A percentile compares a stretch with the other conserved stretches of the same genome.
Evolutionary conservation across 2,113 vertebrate genomes (phyloP).

Genomic region (Psettodes erumei): DNA sequence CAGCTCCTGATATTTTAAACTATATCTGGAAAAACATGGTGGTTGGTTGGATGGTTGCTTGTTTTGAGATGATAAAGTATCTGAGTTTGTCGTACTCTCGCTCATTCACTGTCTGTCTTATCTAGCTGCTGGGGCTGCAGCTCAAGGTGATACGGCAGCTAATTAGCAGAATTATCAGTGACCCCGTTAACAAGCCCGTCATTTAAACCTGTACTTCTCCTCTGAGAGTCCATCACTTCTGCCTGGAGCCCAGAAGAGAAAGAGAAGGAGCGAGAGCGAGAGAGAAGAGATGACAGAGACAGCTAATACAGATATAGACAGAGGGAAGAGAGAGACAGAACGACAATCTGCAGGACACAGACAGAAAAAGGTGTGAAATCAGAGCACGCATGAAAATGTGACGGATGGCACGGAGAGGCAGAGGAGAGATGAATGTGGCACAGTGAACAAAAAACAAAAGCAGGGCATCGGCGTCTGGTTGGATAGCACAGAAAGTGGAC

Average conservation of each 20-base stretch:
- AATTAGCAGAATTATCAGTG: slow-evolving; percentile 81
- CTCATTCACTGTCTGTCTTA: slow-evolving; percentile 31
- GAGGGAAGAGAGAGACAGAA: slow-evolving; percentile 23
- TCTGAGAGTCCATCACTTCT: slow-evolving; percentile 65
- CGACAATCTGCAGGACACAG: slow-evolving; percentile 34
- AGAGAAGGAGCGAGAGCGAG: slow-evolving; percentile 8
- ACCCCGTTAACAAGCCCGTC: slow-evolving; percentile 76
- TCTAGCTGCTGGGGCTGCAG: slow-evolving; percentile 66
- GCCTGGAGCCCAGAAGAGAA: slow-evolving; percentile 49
- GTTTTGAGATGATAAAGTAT: slow-evolving; percentile 8
- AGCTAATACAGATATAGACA: slow-evolving; percentile 14
- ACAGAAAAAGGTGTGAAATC: slow-evolving; percentile 36
- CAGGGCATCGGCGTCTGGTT: slow-evolving; percentile 44
- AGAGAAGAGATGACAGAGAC: slow-evolving; percentile 30
- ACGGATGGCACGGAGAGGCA: slow-evolving; percentile 8
- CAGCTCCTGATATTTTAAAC: background rate
- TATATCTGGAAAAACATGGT: background rate
- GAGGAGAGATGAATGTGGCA: slow-evolving; percentile 13
- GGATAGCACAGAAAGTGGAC: slow-evolving; percentile 35
- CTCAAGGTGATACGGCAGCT: slow-evolving; percentile 76
- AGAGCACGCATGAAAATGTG: slow-evolving; percentile 8
- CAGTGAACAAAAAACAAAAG: slow-evolving; percentile 4
- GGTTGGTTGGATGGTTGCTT: background rate
- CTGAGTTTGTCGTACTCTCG: background rate
- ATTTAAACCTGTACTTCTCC: slow-evolving; percentile 74